Percentiles rank a stretch among this genome's conserved stretches.
Evolutionary conservation across 2,888 invertebrate genomes (phyloP).

Genomic region (Gonocerus acuteangulatus): DNA sequence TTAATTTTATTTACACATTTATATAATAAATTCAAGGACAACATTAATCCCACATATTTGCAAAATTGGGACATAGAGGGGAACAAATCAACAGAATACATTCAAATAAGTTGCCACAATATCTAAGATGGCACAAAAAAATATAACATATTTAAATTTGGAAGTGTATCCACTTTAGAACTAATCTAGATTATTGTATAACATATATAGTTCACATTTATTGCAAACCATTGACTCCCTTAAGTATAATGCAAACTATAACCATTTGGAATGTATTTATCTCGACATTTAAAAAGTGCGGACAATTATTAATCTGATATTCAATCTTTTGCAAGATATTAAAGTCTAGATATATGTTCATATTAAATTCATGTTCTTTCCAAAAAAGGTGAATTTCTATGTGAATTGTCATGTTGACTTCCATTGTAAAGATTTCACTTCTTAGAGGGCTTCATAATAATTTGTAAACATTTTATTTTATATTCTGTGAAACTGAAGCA

Average conservation of each 20-base stretch:
- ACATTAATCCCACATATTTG: slow-evolving; percentile 13
- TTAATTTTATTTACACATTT: slow-evolving; percentile 31
- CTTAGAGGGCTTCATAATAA: too few species aligned
- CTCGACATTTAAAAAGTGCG: too few species aligned
- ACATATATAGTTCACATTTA: slow-evolving; percentile 31
- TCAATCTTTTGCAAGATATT: too few species aligned
- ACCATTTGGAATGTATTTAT: too few species aligned
- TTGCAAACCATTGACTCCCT: slow-evolving; percentile 27
- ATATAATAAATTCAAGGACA: slow-evolving; percentile 27
- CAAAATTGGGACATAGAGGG: slow-evolving; percentile 8
- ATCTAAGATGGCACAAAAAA: slow-evolving; percentile 31
- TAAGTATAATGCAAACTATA: slow-evolving; percentile 22
- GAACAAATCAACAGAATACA: slow-evolving; percentile 8
- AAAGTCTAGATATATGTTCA: too few species aligned
- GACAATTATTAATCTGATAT: too few species aligned
- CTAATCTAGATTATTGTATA: slow-evolving; percentile 33
- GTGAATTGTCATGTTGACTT: too few species aligned
- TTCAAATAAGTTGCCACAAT: slow-evolving; percentile 19
- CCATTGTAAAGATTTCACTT: too few species aligned
- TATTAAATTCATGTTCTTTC: too few species aligned
- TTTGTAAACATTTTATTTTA: too few species aligned
- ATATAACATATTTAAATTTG: slow-evolving; percentile 33
- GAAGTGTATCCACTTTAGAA: slow-evolving; percentile 30
- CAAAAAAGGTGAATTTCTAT: too few species aligned
- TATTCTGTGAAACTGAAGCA: too few species aligned